Percentiles rank a stretch among this genome's conserved stretches.
These are phyloP conservation scores for Addax nasomaculatus DNA, from an alignment of 2,113 vertebrate species.

Conservation along the genomic window DNA sequence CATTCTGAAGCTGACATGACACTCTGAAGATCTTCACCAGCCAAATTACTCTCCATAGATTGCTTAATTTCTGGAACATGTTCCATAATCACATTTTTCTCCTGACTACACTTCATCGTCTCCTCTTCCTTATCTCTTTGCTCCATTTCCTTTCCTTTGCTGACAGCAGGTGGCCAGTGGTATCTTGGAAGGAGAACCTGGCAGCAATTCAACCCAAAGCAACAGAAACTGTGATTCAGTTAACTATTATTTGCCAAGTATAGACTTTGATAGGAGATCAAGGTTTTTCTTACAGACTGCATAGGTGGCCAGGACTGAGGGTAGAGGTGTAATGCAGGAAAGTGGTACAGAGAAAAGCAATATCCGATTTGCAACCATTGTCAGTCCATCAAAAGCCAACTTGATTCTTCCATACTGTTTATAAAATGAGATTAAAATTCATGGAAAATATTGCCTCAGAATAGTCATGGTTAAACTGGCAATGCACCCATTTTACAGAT, in stretches of 20 bases:
- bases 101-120: background rate
- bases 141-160: conserved; percentile 48
- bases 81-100: conserved; percentile 60
- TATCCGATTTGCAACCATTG: background rate
- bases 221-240: conserved; percentile 26
- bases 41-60: conserved; percentile 51
- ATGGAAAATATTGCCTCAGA: background rate
- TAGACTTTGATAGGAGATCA: background rate
- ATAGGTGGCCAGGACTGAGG: background rate
- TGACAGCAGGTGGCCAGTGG: conserved; percentile 17
- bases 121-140: conserved; percentile 43
- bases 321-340: background rate
- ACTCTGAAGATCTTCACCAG: conserved; percentile 25
- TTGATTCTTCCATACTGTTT: background rate
- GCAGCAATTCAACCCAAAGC: conserved; percentile 26
- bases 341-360: background rate
- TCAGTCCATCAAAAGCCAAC: background rate
- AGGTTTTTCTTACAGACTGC: background rate
- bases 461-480: background rate
- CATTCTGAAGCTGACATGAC: conserved; percentile 12
- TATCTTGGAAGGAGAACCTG: conserved; percentile 34
- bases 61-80: conserved; percentile 47
- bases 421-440: background rate
- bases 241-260: conserved; percentile 9
- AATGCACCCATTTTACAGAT: background rate